Conservation (phyloP, 2,888 invertebrate species). For the Drosophila maculinotata region DNA sequence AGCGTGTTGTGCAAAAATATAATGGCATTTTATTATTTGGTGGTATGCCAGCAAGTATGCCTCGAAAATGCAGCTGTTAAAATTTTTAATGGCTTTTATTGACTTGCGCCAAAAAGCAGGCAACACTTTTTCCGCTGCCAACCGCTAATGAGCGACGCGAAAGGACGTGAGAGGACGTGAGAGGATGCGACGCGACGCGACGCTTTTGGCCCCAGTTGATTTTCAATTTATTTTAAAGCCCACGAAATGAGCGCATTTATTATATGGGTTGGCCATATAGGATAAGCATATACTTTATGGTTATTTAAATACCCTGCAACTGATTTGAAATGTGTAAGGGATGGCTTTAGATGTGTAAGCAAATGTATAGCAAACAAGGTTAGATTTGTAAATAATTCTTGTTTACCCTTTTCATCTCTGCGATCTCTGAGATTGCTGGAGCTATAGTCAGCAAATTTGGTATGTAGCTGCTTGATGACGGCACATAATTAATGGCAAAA, state of each 20-base stretch:
- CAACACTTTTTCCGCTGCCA: conserved; percentile 40
- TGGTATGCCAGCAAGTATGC: conserved; percentile 2
- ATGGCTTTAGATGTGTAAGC: too few relatives aligned
- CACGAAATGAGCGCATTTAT: conserved; percentile 50
- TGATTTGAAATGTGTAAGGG: neutral
- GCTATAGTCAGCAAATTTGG: too few relatives aligned
- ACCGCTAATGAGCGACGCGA: conserved; percentile 66
- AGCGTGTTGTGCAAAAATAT: conserved; percentile 1
- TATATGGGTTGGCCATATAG: conserved; percentile 33
- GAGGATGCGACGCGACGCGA: conserved; percentile 3
- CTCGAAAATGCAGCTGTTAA: conserved; percentile 41
- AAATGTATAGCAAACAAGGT: too few relatives aligned
- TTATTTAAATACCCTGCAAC: conserved; percentile 17
- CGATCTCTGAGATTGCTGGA: too few relatives aligned
- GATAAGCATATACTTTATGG: conserved; percentile 36
- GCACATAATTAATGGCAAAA: too few relatives aligned
- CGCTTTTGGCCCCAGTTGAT: conserved; percentile 48
- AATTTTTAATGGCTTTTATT: conserved; percentile 53
- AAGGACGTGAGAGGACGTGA: too few relatives aligned
- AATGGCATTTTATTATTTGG: conserved; percentile 30
- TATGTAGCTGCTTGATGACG: too few relatives aligned
- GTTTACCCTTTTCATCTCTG: too few relatives aligned
- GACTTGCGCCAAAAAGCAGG: conserved; percentile 58
- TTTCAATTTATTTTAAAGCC: conserved; percentile 72
- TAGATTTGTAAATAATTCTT: too few relatives aligned